These are phyloP conservation scores for Sitobion miscanthi DNA, from an alignment of 1,140 invertebrate genomes.

Conservation along the genomic window DNA sequence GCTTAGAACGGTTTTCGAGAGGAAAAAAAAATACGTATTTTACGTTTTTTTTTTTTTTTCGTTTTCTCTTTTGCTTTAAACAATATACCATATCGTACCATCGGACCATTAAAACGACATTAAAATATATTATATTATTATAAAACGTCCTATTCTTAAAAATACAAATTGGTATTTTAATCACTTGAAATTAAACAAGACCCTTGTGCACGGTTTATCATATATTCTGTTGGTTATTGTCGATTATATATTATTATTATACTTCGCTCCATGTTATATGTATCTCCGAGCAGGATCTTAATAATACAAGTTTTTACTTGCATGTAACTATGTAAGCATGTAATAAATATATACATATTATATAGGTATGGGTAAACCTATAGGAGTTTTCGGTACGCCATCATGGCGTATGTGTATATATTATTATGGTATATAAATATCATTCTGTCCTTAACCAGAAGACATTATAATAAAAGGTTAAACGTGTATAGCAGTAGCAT, in stretches of 20 bases:
- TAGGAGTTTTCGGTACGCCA: neutral
- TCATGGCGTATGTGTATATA: neutral
- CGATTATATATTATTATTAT: neutral
- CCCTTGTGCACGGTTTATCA: neutral
- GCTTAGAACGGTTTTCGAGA: neutral
- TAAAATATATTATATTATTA: constrained; percentile 10
- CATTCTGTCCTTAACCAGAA: neutral
- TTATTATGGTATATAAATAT: neutral
- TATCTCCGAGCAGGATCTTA: neutral
- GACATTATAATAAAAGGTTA: neutral
- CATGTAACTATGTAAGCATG: neutral
- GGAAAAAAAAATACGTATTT: constrained; percentile 10
- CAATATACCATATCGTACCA: neutral
- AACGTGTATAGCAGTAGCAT: neutral
- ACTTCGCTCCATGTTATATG: neutral
- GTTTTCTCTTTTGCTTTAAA: neutral
- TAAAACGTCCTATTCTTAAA: constrained; percentile 13
- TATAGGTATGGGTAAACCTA: neutral
- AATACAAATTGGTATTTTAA: constrained; percentile 49
- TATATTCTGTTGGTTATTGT: neutral
- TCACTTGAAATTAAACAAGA: constrained; percentile 32
- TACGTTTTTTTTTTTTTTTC: neutral
- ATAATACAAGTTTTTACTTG: constrained; percentile 12
- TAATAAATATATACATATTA: neutral
- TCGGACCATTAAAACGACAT: constrained; percentile 12